Conservation (phyloP, 2,888 invertebrate genomes). For the Aleiodes testaceus region DNA sequence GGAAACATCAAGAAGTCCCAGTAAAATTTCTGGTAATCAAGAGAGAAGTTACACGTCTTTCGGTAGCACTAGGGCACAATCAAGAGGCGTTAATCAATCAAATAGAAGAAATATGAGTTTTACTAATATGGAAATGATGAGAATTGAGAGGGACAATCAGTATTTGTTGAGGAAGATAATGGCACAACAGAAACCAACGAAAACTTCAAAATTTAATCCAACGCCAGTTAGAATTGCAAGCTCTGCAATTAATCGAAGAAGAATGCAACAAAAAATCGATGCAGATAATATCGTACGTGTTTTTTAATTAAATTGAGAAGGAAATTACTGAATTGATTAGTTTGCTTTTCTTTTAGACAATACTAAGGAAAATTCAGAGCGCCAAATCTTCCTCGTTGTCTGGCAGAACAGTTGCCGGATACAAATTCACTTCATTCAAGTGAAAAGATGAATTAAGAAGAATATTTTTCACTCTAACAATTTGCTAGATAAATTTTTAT, state of each 20-base stretch:
- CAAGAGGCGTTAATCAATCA: background rate
- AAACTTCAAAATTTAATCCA: conserved; percentile 40
- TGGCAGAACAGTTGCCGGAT: conserved; percentile 54
- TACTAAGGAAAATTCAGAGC: conserved; percentile 62
- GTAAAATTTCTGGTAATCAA: conserved; percentile 5
- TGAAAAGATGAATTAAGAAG: conserved; percentile 25
- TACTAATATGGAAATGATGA: conserved; percentile 70
- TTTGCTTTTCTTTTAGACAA: conserved; percentile 57
- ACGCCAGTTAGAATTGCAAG: conserved; percentile 59
- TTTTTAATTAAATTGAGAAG: background rate
- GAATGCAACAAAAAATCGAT: conserved; percentile 74
- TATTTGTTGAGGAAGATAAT: conserved; percentile 72
- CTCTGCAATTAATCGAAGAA: conserved; percentile 74
- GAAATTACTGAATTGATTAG: background rate
- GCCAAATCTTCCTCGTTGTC: conserved; percentile 62
- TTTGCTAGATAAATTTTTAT: conserved; percentile 40
- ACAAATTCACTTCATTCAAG: conserved; percentile 59
- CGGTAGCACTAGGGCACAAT: conserved; percentile 40
- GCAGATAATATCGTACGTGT: conserved; percentile 73
- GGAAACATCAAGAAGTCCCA: background rate
- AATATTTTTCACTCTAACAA: conserved; percentile 41
- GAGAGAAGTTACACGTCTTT: conserved; percentile 10
- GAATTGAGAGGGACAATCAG: conserved; percentile 73
- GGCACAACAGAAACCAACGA: conserved; percentile 63
- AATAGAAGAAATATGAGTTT: conserved; percentile 72